Evolutionary conservation across 2,797 vertebrate species (phyloP), one percentile per base, ranked within the genome.

Genomic region (Bradypus variegatus): DNA sequence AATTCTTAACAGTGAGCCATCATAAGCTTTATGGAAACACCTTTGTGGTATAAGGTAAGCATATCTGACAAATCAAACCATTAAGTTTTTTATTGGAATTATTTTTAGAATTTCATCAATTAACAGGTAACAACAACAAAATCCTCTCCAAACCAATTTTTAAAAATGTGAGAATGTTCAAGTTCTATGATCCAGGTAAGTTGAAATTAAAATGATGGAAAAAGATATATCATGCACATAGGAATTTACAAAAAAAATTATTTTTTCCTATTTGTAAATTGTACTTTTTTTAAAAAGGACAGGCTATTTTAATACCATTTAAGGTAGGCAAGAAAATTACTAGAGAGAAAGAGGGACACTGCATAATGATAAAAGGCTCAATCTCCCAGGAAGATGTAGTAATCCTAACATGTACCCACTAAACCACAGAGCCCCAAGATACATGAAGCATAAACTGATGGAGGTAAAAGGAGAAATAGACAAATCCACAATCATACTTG

Each of bases 101-200:
- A 85, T 73, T 77, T 85, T 88, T 58, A 72, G 50, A 88, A 91
- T 91, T 69, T 89, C 27, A 84, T 53, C n/a, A 86, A 86, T 78
- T 92, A 13, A 55, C 55, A 92, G 48, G 41, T 45, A 45, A 23
- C 25, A 64, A 72, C 64, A 86, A 58, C 76, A 70, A 31, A 3
- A 53, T 53, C 12, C 53, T 16, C 53, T 19, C 55, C 14, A 53
- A 53, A 55, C 55, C 55, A 55, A 55, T 18, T 33, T 50, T 80
- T 80, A 53, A 62, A 62, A 69, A 33, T 81, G 33, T 21, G 70
- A 76, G 50, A 65, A 70, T 81, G 53, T 48, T 80, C 41, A 64
- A 81, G 62, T 55, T 70, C 45, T 88, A 69, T 50, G 27, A 36
- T 50, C 31, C 45, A 93, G 23, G 14, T 45, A 90, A 45, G 45